These are phyloP conservation scores for Climacteris rufus DNA, from an alignment of 2,113 vertebrate species.

Conservation along the genomic window DNA sequence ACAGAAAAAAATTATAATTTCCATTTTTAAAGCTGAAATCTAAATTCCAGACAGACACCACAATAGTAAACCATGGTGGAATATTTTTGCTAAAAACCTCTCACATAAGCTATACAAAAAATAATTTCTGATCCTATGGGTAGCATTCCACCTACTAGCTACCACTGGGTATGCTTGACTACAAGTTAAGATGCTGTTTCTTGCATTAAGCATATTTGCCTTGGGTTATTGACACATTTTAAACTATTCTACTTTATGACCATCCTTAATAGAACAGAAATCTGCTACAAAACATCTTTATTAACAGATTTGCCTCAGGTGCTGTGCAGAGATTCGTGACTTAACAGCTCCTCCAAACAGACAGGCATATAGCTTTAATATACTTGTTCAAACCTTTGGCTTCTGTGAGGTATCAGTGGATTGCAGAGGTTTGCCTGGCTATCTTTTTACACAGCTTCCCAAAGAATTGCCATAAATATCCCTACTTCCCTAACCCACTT, in stretches of 20 bases:
- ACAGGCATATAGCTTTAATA: constrained; percentile 54
- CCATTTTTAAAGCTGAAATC: not conserved
- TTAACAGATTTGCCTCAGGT: constrained; percentile 69
- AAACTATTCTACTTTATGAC: constrained; percentile 72
- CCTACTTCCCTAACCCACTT: constrained; percentile 46
- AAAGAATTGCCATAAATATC: constrained; percentile 57
- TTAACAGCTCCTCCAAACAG: constrained; percentile 61
- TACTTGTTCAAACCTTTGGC: constrained; percentile 62
- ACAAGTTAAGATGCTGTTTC: constrained; percentile 23
- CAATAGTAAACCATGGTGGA: not conserved
- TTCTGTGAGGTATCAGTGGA: constrained; percentile 61
- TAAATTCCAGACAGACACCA: not conserved
- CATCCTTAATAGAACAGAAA: constrained; percentile 67
- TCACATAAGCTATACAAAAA: not conserved
- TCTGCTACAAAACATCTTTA: constrained; percentile 69
- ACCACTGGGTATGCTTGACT: not conserved
- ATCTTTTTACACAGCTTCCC: constrained; percentile 59
- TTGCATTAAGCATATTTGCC: constrained; percentile 63
- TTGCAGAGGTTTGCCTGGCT: constrained; percentile 57
- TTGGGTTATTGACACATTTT: constrained; percentile 71
- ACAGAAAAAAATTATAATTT: not conserved
- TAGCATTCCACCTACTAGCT: not conserved
- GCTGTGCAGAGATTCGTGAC: constrained; percentile 48
- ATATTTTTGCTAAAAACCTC: not conserved
- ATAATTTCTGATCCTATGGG: not conserved